Evolutionary conservation across 2,888 invertebrate species (phyloP).

Genomic region (Xylophagus ater): DNA sequence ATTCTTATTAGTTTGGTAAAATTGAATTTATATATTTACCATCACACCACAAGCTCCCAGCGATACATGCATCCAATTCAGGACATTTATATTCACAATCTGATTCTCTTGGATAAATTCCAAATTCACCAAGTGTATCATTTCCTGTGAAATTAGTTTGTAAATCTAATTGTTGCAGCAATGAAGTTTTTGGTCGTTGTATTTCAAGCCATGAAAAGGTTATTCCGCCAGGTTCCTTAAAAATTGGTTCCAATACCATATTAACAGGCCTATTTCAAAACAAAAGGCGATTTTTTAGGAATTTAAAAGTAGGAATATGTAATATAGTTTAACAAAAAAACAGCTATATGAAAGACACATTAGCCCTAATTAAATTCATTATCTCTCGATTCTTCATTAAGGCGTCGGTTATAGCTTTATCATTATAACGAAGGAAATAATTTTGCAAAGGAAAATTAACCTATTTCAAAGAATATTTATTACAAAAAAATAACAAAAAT

Average conservation of each 20-base stretch:
- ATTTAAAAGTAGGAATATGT: too few relatives aligned
- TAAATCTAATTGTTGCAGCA: slow-evolving; percentile 47
- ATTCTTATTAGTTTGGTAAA: too few relatives aligned
- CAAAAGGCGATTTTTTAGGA: too few relatives aligned
- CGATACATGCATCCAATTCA: slow-evolving; percentile 67
- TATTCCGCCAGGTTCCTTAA: slow-evolving; percentile 60
- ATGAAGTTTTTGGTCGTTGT: slow-evolving; percentile 49
- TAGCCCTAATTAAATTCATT: too few relatives aligned
- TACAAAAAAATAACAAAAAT: too few relatives aligned
- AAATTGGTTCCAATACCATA: slow-evolving; percentile 56
- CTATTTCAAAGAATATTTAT: too few relatives aligned
- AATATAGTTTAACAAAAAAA: too few relatives aligned
- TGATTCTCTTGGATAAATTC: slow-evolving; percentile 39
- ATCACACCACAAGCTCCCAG: slow-evolving; percentile 63
- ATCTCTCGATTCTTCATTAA: too few relatives aligned
- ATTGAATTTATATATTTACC: slow-evolving; percentile 40
- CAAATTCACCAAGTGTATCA: slow-evolving; percentile 38
- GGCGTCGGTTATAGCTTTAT: too few relatives aligned
- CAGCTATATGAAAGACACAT: too few relatives aligned
- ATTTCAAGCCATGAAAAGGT: slow-evolving; percentile 71
- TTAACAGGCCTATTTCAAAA: slow-evolving; percentile 46
- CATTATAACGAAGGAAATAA: too few relatives aligned
- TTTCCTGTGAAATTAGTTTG: slow-evolving; percentile 32
- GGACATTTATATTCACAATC: slow-evolving; percentile 56
- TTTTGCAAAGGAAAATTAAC: too few relatives aligned